Evolutionary conservation across 2,113 vertebrate species (phyloP).

Genomic region (Sinocyclocheilus maitianheensis): DNA sequence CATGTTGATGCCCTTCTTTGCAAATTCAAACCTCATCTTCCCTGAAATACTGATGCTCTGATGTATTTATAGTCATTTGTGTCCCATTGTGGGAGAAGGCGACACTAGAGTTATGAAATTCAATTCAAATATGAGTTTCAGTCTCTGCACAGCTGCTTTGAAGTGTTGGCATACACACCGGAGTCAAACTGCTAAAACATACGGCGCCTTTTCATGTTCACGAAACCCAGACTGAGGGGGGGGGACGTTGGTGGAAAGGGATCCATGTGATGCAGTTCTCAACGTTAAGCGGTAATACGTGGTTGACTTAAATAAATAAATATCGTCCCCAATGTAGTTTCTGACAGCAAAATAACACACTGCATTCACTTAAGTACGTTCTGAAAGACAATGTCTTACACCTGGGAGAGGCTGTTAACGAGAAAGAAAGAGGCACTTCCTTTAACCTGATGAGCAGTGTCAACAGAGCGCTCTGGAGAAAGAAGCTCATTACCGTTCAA

Average conservation of each 20-base stretch:
- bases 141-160: slow-evolving; percentile 7
- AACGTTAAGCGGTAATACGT: slow-evolving; percentile 56
- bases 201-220: slow-evolving; percentile 21
- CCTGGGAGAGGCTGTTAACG: slow-evolving; percentile 62
- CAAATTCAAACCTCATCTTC: slow-evolving; percentile 19
- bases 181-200: slow-evolving; percentile 35
- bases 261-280: slow-evolving; percentile 59
- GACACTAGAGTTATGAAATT: slow-evolving; percentile 17
- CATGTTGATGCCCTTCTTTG: slow-evolving; percentile 9
- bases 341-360: slow-evolving; percentile 67
- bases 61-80: slow-evolving; percentile 37
- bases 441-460: slow-evolving; percentile 62
- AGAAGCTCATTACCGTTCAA: slow-evolving; percentile 37
- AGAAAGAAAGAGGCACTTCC: slow-evolving; percentile 47
- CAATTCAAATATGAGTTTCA: slow-evolving; percentile 13
- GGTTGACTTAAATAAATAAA: slow-evolving; percentile 57
- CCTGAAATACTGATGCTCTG: background rate
- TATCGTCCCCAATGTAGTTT: slow-evolving; percentile 55
- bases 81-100: slow-evolving; percentile 38
- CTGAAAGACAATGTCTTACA: slow-evolving; percentile 60
- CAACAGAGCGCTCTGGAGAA: slow-evolving; percentile 51
- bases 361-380: slow-evolving; percentile 62
- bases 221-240: slow-evolving; percentile 9
- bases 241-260: slow-evolving; percentile 47
- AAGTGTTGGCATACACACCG: slow-evolving; percentile 13